Percentiles rank a stretch among this genome's conserved stretches.
These are phyloP conservation scores for Aphaenogaster ashmeadi DNA, from an alignment of 1,140 invertebrate genomes.

Conservation along the genomic window DNA sequence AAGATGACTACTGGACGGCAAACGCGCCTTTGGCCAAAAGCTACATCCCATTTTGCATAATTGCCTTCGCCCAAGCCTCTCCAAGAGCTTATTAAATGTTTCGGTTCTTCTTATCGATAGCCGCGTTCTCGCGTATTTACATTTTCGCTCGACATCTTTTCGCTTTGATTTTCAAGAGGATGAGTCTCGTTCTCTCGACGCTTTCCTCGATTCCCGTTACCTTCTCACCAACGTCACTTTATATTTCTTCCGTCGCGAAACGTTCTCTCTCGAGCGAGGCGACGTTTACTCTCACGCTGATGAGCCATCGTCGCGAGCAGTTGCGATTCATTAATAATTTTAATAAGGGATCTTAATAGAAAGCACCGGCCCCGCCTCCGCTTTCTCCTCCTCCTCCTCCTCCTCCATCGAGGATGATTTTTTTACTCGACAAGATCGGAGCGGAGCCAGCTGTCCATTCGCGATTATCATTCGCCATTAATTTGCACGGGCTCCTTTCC, in stretches of 20 bases:
- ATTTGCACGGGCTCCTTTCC: conserved; percentile 51
- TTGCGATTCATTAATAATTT: conserved; percentile 70
- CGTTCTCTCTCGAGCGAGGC: conserved; percentile 14
- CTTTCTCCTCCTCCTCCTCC: neutral
- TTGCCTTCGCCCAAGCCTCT: neutral
- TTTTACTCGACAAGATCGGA: conserved; percentile 44
- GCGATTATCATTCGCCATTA: conserved; percentile 61
- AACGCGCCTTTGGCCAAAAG: conserved; percentile 16
- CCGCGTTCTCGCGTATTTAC: conserved; percentile 24
- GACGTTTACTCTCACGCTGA: conserved; percentile 28
- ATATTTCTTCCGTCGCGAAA: conserved; percentile 34
- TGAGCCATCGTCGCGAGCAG: conserved; percentile 55
- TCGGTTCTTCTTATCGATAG: neutral
- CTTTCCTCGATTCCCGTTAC: conserved; percentile 12
- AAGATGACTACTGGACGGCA: neutral
- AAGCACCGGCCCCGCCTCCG: conserved; percentile 17
- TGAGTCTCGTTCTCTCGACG: neutral
- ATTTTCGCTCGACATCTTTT: conserved; percentile 40
- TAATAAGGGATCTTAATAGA: conserved; percentile 66
- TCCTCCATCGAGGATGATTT: conserved; percentile 8
- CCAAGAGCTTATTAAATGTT: conserved; percentile 7
- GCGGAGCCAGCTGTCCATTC: conserved; percentile 44
- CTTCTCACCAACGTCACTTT: neutral
- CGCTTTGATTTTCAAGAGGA: conserved; percentile 38
- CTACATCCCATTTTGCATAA: conserved; percentile 11